Conservation (phyloP, 2,113 vertebrate genomes). For the Theristicus caerulescens region DNA sequence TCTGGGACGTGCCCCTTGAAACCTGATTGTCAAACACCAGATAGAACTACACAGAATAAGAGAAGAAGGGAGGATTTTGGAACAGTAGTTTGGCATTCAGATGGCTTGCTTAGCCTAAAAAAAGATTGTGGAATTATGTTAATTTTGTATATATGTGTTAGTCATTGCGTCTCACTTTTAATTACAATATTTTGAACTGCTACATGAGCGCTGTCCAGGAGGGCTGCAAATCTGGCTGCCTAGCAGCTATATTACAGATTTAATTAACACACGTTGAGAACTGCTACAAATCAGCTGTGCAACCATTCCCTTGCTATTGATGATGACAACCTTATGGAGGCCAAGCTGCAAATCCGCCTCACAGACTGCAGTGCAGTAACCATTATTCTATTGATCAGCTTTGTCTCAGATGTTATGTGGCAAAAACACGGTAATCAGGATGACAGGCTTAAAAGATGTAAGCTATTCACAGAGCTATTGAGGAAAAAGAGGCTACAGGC, state of each 20-base stretch:
- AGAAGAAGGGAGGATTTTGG: not conserved
- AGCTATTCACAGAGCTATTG: not conserved
- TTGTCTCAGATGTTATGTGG: slow-evolving; percentile 23
- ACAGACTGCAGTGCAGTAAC: not conserved
- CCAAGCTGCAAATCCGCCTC: not conserved
- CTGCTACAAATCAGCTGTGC: slow-evolving; percentile 24
- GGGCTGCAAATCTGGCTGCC: not conserved
- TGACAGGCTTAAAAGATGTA: slow-evolving; percentile 29
- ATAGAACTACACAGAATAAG: not conserved
- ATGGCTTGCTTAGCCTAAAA: not conserved
- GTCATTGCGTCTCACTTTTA: not conserved
- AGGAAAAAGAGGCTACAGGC: not conserved
- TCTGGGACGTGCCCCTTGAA: not conserved
- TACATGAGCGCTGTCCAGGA: not conserved
- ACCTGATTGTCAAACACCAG: not conserved
- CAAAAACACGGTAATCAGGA: not conserved
- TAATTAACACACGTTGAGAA: slow-evolving; percentile 58
- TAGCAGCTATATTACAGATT: slow-evolving; percentile 20
- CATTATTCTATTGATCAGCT: slow-evolving; percentile 33
- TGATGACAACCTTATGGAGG: slow-evolving; percentile 48
- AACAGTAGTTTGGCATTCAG: not conserved
- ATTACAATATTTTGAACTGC: not conserved
- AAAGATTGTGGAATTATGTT: not conserved
- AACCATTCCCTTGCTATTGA: slow-evolving; percentile 34
- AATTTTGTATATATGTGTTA: not conserved